Base-by-base conservation (phyloP, 1,140 invertebrate genomes). In the Rhynchophorus ferrugineus region DNA sequence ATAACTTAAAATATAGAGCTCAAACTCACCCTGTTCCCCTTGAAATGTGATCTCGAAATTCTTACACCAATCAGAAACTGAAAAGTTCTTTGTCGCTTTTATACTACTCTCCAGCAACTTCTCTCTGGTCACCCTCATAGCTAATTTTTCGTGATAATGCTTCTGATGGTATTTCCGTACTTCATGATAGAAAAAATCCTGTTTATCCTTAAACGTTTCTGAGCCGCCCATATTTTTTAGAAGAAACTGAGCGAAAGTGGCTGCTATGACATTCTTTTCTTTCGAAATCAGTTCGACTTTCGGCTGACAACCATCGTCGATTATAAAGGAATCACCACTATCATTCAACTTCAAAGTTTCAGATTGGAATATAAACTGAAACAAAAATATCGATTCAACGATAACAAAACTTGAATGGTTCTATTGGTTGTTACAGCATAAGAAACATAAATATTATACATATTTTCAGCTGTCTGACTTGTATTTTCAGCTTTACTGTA, bases 191-290 rank as follows among this genome's bases (percentile, higher is more conserved):
- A 95, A 95, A 72, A 92, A 94, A 62, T 91, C 88, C 72, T 93
- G 89, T 68, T 95, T 95, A 67, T 95, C 91, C 72, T 91, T 90
- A 65, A 96, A 96, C 19, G 91, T 91, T 74, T 95, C 91, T 18
- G 90, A 93, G 3, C 92, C 92, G 41, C 91, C 92, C 64, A 95
- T 94, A 74, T 95, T 95, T 73, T 91, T 91, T n/a, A 95, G 70
- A 35, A 95, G 76, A 69, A 93, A 92, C 63, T 91, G 83, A 1
- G 91, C 91, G 70, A 94, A 95, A 3, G 90, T 90, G 35, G 92
- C 91, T 2, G 89, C 90, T 53, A 96, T 89, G 16, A 94, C 84
- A 71, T 92, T 91, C 2, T 89, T 76, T 69, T 94, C 87, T 54
- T 84, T 81, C 8, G 86, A 85, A 49, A 83, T 80, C 53, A 95